These are phyloP conservation scores for Engraulis encrasicolus DNA, from an alignment of 2,113 vertebrate genomes.

Conservation along the genomic window DNA sequence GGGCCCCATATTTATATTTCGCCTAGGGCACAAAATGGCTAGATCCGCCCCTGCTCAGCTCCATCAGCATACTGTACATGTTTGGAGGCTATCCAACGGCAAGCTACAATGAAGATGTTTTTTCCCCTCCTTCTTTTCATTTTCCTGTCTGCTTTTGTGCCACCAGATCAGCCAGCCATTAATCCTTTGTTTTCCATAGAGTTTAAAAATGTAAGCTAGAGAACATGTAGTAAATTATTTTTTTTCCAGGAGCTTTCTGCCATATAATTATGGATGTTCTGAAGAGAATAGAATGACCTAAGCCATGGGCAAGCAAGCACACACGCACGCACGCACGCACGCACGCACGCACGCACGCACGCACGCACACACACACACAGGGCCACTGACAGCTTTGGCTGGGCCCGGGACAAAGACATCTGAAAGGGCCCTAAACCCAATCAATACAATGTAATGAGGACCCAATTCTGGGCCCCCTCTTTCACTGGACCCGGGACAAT, in stretches of 20 bases:
- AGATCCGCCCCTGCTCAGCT: no score
- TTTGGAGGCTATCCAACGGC: neutral
- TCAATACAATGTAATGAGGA: no score
- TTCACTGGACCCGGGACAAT: no score
- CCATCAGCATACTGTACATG: neutral
- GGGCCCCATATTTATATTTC: no score
- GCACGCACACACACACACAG: no score
- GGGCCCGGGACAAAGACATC: no score
- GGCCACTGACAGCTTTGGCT: no score
- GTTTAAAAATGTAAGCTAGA: neutral
- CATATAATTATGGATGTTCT: neutral
- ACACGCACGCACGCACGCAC: no score
- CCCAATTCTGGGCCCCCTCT: no score
- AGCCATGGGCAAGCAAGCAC: neutral
- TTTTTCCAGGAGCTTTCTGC: neutral
- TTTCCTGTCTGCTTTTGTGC: neutral
- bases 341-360: no score
- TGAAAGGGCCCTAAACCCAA: no score
- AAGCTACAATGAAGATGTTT: neutral
- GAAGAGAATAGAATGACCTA: constrained; percentile 5
- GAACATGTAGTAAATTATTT: constrained; percentile 28
- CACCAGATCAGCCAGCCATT: neutral
- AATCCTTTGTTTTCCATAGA: neutral
- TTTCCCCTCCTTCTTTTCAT: neutral
- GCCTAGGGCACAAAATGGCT: no score